Base-by-base conservation (phyloP, 1,140 invertebrate species). In the Pararge aegeria region DNA sequence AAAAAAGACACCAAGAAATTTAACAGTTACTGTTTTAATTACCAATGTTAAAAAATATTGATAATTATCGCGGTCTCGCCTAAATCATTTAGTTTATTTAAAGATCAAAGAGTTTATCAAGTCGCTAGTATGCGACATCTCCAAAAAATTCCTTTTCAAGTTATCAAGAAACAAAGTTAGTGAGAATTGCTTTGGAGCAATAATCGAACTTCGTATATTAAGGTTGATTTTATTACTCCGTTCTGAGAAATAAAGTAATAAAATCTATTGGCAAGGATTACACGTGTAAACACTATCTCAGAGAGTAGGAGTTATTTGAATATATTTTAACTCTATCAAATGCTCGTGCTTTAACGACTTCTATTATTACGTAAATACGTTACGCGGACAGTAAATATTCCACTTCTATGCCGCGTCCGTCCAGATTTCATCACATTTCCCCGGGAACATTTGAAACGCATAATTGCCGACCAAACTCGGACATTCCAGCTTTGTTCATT, bases 121-220 rank as follows among this genome's bases (percentile, higher is more conserved):
- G n/a, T 12, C 30, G 30, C 7, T 34, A 34, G 30, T 34, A 12
- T 34, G 30, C n/a, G 9, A 3, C 10, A 20, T 7, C 42, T 46
- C 42, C 21, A 46, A 46, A 19, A 46, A 46, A 3, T 46, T 21
- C 42, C 18, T 46, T 46, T 12, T n/a, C 3, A 34, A 34, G 30
- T 34, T 20, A 9, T 9, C 18, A 20, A 46, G 42, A 46, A 46
- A 46, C 42, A 46, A 46, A 46, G 18, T 46, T 46, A 46, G 42
- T 46, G 42, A 46, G 42, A 46, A 46, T 46, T 46, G 42, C 42
- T 46, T 20, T 46, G 42, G 42, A 46, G 42, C 21, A 0, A 34
- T 20, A 46, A 46, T 46, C 42, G 18, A 46, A 46, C 18, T 46
- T 46, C 18, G 7, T 4, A 21, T 9, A 46, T 46, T 46, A 20